phyloP scores from a whole-genome alignment of 2,888 invertebrate genomes.

The Acleris holmiana region DNA sequence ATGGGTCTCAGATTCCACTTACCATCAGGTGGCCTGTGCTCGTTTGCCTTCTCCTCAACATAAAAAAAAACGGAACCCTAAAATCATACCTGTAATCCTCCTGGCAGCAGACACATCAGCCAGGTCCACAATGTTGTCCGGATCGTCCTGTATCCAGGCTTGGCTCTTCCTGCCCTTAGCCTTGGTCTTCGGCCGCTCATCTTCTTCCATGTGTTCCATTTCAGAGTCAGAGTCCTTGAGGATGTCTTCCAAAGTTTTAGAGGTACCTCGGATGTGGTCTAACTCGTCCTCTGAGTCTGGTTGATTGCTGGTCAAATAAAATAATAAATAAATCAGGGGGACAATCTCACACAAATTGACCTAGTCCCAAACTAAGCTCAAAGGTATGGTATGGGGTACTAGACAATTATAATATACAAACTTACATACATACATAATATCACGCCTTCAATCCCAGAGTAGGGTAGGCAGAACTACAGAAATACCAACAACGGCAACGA shows the following conservation, averaged over 20 bases:
- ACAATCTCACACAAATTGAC: no score
- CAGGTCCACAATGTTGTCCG: constrained; percentile 93
- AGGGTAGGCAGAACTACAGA: no score
- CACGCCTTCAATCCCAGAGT: no score
- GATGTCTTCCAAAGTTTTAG: constrained; percentile 89
- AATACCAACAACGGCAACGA: no score
- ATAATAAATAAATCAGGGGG: no score
- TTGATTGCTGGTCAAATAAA: constrained; percentile 57
- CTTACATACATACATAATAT: no score
- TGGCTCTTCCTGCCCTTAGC: constrained; percentile 79
- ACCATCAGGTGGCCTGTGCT: no score
- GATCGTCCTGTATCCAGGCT: constrained; percentile 93
- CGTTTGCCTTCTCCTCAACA: no score
- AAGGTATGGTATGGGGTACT: no score
- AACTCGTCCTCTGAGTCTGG: constrained; percentile 80
- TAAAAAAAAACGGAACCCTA: background rate
- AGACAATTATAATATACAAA: no score
- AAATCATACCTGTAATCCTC: constrained; percentile 88
- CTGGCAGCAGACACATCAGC: constrained; percentile 92
- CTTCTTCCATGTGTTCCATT: constrained; percentile 82
- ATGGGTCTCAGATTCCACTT: no score
- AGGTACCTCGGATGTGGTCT: constrained; percentile 82
- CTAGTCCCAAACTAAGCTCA: no score
- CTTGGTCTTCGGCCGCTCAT: constrained; percentile 74
- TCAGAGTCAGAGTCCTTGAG: constrained; percentile 92